Conservation (phyloP, 2,113 vertebrate genomes). For the Pygoscelis adeliae region DNA sequence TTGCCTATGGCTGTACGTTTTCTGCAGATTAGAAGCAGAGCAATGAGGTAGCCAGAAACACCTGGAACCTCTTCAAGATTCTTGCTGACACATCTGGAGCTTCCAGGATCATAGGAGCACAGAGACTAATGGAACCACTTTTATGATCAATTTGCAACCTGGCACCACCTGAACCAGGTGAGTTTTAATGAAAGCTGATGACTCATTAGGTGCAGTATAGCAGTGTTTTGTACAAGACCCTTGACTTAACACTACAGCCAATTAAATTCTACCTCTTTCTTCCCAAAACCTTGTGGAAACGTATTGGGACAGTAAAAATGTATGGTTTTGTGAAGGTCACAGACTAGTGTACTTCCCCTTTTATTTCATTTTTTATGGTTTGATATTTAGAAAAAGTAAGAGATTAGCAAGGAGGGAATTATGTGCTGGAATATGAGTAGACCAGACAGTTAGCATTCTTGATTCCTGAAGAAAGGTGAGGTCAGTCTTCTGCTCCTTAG, state of each 20-base stretch:
- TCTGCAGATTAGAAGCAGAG: not conserved
- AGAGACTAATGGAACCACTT: not conserved
- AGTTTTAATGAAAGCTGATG: not conserved
- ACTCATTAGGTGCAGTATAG: not conserved
- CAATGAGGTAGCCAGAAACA: not conserved
- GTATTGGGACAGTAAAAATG: not conserved
- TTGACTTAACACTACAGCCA: not conserved
- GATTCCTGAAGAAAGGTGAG: not conserved
- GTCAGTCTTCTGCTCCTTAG: not conserved
- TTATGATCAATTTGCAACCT: constrained; percentile 22
- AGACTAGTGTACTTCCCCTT: not conserved
- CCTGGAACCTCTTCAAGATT: constrained; percentile 4
- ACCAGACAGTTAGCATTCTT: not conserved
- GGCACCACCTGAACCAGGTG: not conserved
- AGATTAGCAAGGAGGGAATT: not conserved
- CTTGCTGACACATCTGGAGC: not conserved
- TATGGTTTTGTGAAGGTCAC: not conserved
- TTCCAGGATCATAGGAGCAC: not conserved
- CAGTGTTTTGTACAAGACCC: not conserved
- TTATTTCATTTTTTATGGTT: not conserved
- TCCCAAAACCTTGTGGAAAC: not conserved
- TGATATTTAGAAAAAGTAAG: not conserved
- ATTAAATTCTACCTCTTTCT: not conserved
- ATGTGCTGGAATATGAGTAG: not conserved
- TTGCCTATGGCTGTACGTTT: not conserved